These are phyloP conservation scores for Glareola pratincola DNA, from an alignment of 2,113 vertebrate genomes.

Conservation along the genomic window DNA sequence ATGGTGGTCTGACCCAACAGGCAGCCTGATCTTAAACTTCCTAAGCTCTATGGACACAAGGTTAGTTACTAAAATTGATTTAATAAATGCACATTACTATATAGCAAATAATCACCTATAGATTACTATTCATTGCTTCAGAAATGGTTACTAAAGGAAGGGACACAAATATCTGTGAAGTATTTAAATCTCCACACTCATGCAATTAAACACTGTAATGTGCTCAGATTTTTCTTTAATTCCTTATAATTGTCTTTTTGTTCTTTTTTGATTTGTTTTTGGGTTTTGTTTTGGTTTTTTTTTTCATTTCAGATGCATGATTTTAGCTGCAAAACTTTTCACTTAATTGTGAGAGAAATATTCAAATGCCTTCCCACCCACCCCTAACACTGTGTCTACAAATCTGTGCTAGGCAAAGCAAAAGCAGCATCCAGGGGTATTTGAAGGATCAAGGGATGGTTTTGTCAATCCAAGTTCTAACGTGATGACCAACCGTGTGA, in stretches of 20 bases:
- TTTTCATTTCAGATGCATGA: neutral
- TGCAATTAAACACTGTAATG: neutral
- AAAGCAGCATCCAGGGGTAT: neutral
- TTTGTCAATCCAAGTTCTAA: neutral
- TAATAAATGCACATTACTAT: neutral
- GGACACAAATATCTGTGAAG: fast-evolving
- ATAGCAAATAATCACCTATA: neutral
- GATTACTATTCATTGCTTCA: neutral
- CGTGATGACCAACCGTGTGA: constrained; percentile 84
- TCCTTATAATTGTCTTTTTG: neutral
- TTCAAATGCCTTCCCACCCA: neutral
- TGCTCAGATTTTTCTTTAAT: neutral
- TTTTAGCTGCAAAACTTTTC: neutral
- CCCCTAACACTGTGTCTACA: neutral
- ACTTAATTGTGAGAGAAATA: neutral
- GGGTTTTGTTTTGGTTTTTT: neutral
- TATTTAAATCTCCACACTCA: neutral
- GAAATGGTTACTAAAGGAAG: neutral
- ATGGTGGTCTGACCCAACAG: neutral
- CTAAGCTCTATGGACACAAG: neutral
- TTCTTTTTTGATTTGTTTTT: neutral
- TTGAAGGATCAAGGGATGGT: neutral
- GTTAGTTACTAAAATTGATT: neutral
- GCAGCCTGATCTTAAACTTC: neutral
- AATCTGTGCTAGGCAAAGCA: neutral